Conservation (phyloP, 2,113 vertebrate species). For the Prionailurus bengalensis region DNA sequence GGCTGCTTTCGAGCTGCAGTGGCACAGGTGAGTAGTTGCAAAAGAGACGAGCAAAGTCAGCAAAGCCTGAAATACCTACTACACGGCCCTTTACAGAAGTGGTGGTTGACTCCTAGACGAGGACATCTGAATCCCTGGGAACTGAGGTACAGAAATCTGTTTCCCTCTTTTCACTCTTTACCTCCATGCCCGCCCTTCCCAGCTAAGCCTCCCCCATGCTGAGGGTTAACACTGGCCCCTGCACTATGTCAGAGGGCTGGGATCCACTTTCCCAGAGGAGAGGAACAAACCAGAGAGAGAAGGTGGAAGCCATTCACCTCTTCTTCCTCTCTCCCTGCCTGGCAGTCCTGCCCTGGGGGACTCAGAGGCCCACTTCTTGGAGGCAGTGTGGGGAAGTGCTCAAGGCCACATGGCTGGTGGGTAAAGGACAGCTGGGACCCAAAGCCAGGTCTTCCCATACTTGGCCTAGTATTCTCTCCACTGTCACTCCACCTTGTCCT, state of each 20-base stretch:
- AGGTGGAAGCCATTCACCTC: neutral
- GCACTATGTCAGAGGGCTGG: neutral
- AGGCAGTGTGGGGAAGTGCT: neutral
- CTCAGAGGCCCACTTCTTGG: neutral
- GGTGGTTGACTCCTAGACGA: no score
- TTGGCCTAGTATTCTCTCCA: rapidly evolving
- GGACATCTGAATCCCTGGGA: neutral
- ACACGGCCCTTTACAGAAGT: neutral
- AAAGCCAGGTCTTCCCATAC: neutral
- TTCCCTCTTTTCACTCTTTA: neutral
- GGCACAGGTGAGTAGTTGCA: neutral
- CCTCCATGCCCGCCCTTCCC: neutral
- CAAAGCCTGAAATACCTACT: neutral
- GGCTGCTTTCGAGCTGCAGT: neutral
- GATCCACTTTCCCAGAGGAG: neutral
- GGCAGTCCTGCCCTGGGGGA: neutral
- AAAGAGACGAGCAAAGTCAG: neutral
- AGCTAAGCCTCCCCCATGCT: neutral
- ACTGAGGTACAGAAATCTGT: neutral
- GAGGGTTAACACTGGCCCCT: neutral
- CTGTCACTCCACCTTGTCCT: neutral
- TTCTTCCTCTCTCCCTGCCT: neutral
- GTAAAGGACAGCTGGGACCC: neutral
- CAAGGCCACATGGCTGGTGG: no score
- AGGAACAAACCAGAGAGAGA: neutral